phyloP scores from a whole-genome alignment of 2,888 invertebrate species.

The Zygogramma bicolorata region DNA sequence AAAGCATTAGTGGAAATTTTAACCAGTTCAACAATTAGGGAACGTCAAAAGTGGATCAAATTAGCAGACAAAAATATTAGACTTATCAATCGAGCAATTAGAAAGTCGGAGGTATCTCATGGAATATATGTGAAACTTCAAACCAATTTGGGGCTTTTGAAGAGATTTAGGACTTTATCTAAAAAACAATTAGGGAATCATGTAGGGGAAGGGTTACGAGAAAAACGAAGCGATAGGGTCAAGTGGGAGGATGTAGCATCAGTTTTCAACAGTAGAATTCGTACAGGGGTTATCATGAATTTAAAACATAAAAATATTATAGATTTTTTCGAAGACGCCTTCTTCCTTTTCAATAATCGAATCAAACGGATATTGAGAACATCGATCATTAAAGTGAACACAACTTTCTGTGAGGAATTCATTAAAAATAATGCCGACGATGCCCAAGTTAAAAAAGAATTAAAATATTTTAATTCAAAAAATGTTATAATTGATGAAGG shows the following conservation, averaged over 20 bases:
- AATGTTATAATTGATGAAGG: slow-evolving; percentile 33
- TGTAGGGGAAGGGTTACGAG: too few species aligned
- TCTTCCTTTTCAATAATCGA: neutral
- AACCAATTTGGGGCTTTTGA: neutral
- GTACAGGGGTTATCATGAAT: too few species aligned
- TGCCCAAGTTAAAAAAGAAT: slow-evolving; percentile 29
- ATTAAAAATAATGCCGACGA: neutral
- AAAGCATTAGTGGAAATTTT: neutral
- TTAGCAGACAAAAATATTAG: neutral
- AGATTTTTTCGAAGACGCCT: neutral
- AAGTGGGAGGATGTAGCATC: too few species aligned
- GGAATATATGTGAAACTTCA: neutral
- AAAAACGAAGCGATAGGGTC: too few species aligned
- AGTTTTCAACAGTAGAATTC: too few species aligned
- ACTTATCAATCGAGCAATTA: neutral
- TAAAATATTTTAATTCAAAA: slow-evolving; percentile 49
- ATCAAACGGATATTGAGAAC: neutral
- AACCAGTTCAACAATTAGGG: neutral
- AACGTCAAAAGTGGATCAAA: neutral
- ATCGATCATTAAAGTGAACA: neutral
- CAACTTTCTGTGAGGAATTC: neutral
- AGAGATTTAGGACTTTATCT: neutral
- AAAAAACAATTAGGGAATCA: too few species aligned
- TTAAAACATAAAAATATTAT: too few species aligned
- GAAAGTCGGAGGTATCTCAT: too few species aligned